Percentiles rank a stretch among this genome's conserved stretches.
Evolutionary conservation across 2,888 invertebrate species (phyloP).

Genomic region (Crepidodera aurea): DNA sequence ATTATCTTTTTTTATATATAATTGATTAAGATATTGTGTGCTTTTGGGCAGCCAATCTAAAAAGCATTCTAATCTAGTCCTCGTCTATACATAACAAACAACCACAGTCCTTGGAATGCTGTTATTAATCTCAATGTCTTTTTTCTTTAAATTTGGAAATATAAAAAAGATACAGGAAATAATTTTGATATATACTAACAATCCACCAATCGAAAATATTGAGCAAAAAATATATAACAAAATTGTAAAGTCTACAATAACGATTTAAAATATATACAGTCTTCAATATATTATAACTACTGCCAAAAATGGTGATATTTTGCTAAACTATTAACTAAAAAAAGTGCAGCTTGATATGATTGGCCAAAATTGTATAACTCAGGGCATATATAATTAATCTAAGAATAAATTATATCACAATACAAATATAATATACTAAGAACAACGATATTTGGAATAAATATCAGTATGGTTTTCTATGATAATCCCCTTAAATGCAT

Average conservation of each 20-base stretch:
- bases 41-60: no score
- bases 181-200: not conserved
- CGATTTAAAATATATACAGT: constrained; percentile 18
- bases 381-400: constrained; percentile 1
- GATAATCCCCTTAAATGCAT: no score
- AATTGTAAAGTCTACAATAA: constrained; percentile 2
- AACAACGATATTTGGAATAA: no score
- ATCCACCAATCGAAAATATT: constrained; percentile 2
- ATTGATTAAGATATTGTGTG: no score
- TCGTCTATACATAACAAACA: not conserved
- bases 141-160: constrained; percentile 12
- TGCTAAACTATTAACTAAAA: not conserved
- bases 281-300: constrained; percentile 10
- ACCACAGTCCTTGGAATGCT: constrained; percentile 35
- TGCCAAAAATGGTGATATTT: not conserved
- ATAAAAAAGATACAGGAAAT: not conserved
- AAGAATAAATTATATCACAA: constrained; percentile 29
- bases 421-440: constrained; percentile 14
- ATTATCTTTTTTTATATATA: no score
- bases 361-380: not conserved
- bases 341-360: not conserved
- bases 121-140: constrained; percentile 13
- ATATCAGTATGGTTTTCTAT: no score
- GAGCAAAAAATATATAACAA: constrained; percentile 17
- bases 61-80: not conserved